Base-by-base conservation (phyloP, 1,140 invertebrate genomes). In the Doryteuthis pealeii region DNA sequence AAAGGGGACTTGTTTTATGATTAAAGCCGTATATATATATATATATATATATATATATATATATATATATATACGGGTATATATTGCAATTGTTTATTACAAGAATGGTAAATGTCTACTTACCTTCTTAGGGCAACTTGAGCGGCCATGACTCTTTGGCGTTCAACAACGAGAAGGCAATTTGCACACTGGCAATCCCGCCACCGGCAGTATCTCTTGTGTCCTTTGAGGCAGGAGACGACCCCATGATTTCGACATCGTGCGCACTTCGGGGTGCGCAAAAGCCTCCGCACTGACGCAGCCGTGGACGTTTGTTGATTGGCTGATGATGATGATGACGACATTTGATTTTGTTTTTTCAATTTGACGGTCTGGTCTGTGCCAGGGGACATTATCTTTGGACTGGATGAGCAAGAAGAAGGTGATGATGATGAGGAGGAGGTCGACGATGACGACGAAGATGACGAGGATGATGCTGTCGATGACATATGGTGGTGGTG, bases 81-180 rank as follows among this genome's bases (percentile, higher is more conserved):
- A 40, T 5, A 40, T 40, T 40, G 10, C 3, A 40, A 3, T 40
- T 5, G 10, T 40, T 10, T 40, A 40, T 5, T 40, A 40, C 35
- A 5, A 40, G n/a, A 40, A 40, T 40, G 4, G 3, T 40, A 40
- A 5, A 40, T 40, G 35, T n/a, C 3, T 40, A 40, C 35, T 40
- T 40, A 40, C 35, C 35, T 3, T 40, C 35, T 3, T 5, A 88
- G 82, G 14, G 87, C 87, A 40, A 97, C 95, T 92, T 99, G 96
- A 71, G 97, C 96, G 0, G 96, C 96, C 96, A 99, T 99, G 18
- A 99, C 96, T 33, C 96, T 88, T 86, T 99, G 96, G 45, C 97
- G 87, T 87, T 99, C 96, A 58, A 96, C 95, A 70, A 98, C 98
- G 22, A 99, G 90, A 26, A 95, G 94, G 87, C 98, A 99, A 90